A percentile compares a stretch with the other conserved stretches of the same genome.
These are phyloP conservation scores for Alca torda DNA, from an alignment of 2,797 vertebrate genomes.

Conservation along the genomic window DNA sequence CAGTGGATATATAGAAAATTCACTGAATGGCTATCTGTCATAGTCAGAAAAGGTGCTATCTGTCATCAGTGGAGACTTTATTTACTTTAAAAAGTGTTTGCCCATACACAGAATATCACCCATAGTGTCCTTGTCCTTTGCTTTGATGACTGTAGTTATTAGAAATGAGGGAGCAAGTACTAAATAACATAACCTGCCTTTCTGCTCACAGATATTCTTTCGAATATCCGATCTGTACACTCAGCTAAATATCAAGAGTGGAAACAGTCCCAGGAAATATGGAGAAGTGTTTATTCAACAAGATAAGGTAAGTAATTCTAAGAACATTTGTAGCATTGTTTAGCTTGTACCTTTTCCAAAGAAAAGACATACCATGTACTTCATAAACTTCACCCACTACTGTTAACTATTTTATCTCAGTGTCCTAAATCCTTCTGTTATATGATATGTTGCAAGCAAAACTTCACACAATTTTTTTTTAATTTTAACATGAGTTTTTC, in stretches of 20 bases:
- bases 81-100: conserved; percentile 80
- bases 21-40: conserved; percentile 80
- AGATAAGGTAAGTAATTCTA: background rate
- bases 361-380: background rate
- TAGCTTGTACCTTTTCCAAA: background rate
- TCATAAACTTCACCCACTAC: background rate
- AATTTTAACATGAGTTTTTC: background rate
- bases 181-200: background rate
- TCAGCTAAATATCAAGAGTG: background rate
- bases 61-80: conserved; percentile 83
- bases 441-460: background rate
- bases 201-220: background rate
- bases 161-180: background rate
- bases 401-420: background rate
- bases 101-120: conserved; percentile 66
- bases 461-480: background rate
- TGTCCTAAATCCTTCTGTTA: background rate
- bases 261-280: background rate
- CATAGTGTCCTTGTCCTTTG: conserved; percentile 70
- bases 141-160: background rate
- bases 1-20: conserved; percentile 75
- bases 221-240: background rate
- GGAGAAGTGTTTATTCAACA: background rate
- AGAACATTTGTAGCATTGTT: background rate
- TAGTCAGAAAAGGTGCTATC: conserved; percentile 81